Base-by-base conservation (phyloP, 2,888 invertebrate species). In the Drosophila histrio region DNA sequence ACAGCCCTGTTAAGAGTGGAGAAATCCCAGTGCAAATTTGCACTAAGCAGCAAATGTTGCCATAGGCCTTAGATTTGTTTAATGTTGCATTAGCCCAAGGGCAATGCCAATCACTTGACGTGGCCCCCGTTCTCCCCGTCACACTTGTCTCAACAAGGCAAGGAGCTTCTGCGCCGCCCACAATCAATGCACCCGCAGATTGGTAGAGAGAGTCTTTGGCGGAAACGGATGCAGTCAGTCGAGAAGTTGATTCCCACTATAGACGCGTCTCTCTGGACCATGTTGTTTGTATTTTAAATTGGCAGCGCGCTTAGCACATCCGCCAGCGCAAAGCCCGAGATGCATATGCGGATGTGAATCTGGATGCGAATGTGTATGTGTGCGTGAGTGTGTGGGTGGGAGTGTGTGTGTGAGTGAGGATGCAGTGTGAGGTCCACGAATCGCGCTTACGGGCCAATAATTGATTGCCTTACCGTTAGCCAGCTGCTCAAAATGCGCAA, bases 391-490 rank as follows among this genome's bases (percentile, higher is more conserved):
- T 9, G 24, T 9, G 9, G 13, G 28, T 22, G 34, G 26, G n/a
- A 57, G 46, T 47, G 72, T 72, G 39, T 32, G 38, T n/a, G 11
- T 9, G 24, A 11, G 9, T 21, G 28, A 15, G 34, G 26, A 19
- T 60, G 50, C 41, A 41, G 53, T 56, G 66, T 58, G 66, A 46
- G 61, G 26, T 58, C 7, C 32, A 50, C 21, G 54, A 57, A 68
- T 49, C 68, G 68, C 72, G 78, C 67, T 76, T 67, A 64, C 82
- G 64, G 72, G 70, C 74, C 87, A 89, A 87, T 87, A 87, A 89
- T 87, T 87, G 89, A 89, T 89, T 89, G 79, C 77, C 81, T 68
- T 79, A 87, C 86, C 88, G 88, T 79, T 87, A 87, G 86, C 57
- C 72, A 82, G 82, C 82, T 77, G 85, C 66, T 65, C 68, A 71